Percentiles rank a stretch among this genome's conserved stretches.
Conservation (phyloP, 2,797 vertebrate genomes). For the Oceanodroma leucorhoa region DNA sequence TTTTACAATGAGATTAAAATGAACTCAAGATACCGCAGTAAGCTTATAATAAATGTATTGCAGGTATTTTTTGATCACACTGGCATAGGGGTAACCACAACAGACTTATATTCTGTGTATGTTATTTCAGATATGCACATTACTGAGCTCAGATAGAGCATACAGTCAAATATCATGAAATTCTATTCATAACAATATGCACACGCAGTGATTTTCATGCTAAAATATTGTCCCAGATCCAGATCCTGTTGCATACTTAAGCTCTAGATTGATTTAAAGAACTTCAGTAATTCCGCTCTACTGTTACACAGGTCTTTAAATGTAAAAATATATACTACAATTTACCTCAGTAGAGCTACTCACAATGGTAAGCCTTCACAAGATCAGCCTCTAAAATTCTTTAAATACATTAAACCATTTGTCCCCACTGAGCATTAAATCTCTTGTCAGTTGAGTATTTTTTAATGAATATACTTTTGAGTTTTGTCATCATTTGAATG, state of each 20-base stretch:
- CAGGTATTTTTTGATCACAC: neutral
- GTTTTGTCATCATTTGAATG: constrained; percentile 64
- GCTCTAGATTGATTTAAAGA: neutral
- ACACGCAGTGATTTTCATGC: neutral
- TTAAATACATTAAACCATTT: constrained; percentile 48
- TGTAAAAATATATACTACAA: neutral
- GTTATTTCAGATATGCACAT: neutral
- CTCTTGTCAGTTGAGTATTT: constrained; percentile 67
- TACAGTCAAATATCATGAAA: neutral
- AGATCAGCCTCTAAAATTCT: constrained; percentile 31
- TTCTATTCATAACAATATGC: neutral
- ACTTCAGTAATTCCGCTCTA: neutral
- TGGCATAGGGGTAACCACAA: neutral
- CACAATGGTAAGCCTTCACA: neutral
- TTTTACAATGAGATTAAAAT: neutral
- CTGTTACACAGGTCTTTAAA: neutral
- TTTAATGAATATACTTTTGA: constrained; percentile 74
- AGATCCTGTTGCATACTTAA: neutral
- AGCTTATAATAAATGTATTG: neutral
- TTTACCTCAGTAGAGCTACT: neutral
- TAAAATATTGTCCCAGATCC: neutral
- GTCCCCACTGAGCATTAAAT: constrained; percentile 62
- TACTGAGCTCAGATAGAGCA: neutral
- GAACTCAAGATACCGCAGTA: neutral
- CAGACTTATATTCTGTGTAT: neutral